Evolutionary conservation across 2,113 vertebrate genomes (phyloP), one percentile per base, ranked within the genome.

Genomic region (Noctilio leporinus): DNA sequence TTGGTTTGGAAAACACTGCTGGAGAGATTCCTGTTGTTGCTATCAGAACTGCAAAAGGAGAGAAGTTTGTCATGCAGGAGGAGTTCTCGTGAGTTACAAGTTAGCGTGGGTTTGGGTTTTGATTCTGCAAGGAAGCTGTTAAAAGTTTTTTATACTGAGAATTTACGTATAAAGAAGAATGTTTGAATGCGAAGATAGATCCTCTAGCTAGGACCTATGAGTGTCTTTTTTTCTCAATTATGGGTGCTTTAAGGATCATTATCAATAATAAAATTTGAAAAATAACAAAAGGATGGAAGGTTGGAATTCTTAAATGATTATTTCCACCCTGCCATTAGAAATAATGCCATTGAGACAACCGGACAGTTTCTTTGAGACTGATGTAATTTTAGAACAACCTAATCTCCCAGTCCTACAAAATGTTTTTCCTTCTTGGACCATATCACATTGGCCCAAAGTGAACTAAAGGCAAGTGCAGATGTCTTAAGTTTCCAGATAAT

Each of bases 31-130:
- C 99, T 0, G 97, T 99, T 35, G 99, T 99, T 81, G 99, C 99
- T 92, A 98, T 99, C 98, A 98, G 98, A 97, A 99, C 99, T 0
- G 96, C 98, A 77, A 99, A 99, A 95, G 99, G 99, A 94, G 99
- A 99, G 84, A 99, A 99, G 98, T 99, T 99, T 0, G 98, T 98
- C 97, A 99, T 99, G 99, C 98, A 98, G 4, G 99, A 99, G 82
- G 99, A 99, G 93, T 99, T 99, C 98, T 98, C 99, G 99, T 99
- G 97, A 99, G 99, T 98, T 97, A 49, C 57, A 64, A 19, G 15
- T 92, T 92, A 53, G 70, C 49, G 0, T 80, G 69, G 40, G n/a
- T 87, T 95, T 81, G 84, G 78, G 28, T 65, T 70, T 97, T 83
- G 35, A 72, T 81, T 93, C 47, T 91, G 8, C 4, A 81, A 65